Evolutionary conservation across 2,113 vertebrate species (phyloP), one percentile per base, ranked within the genome.

Genomic region (Brachirus orientalis): DNA sequence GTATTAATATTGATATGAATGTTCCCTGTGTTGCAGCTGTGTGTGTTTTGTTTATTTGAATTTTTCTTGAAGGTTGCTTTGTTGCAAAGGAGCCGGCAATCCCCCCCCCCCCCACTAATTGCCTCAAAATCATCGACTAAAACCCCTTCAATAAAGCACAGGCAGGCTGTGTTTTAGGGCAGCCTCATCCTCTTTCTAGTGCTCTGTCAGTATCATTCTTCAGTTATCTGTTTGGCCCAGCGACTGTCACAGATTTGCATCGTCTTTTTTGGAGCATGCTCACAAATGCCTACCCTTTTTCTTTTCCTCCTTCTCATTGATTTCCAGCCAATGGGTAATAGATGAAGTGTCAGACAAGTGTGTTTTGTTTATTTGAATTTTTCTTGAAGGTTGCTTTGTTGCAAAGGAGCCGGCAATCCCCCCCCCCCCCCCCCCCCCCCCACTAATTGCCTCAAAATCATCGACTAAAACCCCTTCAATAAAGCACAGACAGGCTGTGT

Each of bases 391-490:
- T 52, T 70, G 35, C 48, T 36, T 74, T 53, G 64, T 76, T 82
- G 76, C 60, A 80, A 85, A 88, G 28, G 54, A 84, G 79, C 74
- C 81, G 63, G 72, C 69, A 62, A 36, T 73, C 71, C 65, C 43
- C 64, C 28, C 50, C 60, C 38, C 10, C 38, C 47, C 38, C 52
- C 62, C 6, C 28, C 28, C 6, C 10, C 48, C 41, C 72, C 72
- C 6, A 3, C 66, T 86, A 88, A 91, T 81, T 89, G 79, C 86
- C 85, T 75, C 44, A 83, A 59, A 78, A 65, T 84, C 67, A 88
- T 77, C 68, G 47, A 77, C 71, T 85, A 59, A 75, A 63, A 56
- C 54, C 61, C 19, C 57, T n/a, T 59, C 14, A 36, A 20, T 77
- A 61, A 20, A 22, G 46, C 54, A 18, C 1, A 3, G 19, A 38